A percentile compares a stretch with the other conserved stretches of the same genome.
phyloP scores from a whole-genome alignment of 2,797 vertebrate species.

The Tangara arthus region DNA sequence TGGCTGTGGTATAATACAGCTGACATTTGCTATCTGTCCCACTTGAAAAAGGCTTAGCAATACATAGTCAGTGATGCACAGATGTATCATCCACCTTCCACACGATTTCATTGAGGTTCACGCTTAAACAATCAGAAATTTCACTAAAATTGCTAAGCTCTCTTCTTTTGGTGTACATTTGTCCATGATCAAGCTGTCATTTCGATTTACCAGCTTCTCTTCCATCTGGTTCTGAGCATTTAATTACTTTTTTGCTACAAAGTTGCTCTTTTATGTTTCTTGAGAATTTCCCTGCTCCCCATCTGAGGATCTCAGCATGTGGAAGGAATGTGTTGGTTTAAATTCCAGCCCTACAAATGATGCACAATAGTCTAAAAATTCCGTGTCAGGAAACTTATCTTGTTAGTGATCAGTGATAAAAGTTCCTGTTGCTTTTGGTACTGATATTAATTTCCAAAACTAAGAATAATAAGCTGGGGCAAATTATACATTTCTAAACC shows the following conservation, averaged over 20 bases:
- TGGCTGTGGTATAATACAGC: not conserved
- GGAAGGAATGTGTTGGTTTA: not conserved
- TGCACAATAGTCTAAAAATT: not conserved
- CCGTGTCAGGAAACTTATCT: not conserved
- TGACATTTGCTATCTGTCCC: not conserved
- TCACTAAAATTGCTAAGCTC: not conserved
- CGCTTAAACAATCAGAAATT: not conserved
- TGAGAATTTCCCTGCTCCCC: not conserved
- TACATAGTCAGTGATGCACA: fast-evolving
- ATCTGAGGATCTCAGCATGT: not conserved
- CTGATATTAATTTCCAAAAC: not conserved
- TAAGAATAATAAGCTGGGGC: not conserved
- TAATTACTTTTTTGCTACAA: not conserved
- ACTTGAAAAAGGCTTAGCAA: not conserved
- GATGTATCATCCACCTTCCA: not conserved
- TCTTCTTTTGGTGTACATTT: not conserved
- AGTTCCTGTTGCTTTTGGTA: not conserved
- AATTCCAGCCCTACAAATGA: not conserved
- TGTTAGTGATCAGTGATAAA: not conserved
- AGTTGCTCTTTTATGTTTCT: not conserved
- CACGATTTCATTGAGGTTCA: not conserved
- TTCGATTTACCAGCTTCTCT: not conserved
- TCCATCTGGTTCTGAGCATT: not conserved
- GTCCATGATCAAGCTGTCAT: not conserved
- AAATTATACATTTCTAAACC: not conserved